Base-by-base conservation (phyloP, 2,888 invertebrate genomes). In the Agrochola circellaris region DNA sequence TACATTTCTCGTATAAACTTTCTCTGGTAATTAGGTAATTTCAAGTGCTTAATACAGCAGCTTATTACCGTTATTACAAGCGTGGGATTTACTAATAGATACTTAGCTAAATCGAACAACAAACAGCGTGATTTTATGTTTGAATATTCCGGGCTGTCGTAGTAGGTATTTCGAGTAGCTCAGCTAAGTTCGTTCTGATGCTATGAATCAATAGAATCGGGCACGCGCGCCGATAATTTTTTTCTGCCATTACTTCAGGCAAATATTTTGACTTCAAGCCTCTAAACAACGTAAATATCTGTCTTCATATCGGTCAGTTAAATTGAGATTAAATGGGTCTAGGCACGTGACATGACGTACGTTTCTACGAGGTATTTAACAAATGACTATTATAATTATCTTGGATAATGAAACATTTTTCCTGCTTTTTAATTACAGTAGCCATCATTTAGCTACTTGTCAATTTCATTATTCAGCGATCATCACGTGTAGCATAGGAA, bases 171-270 rank as follows among this genome's bases (percentile, higher is more conserved):
- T 60, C 15, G 67, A 80, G 48, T 51, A 56, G 56, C 42, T 69
- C 61, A 9, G 45, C 30, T 68, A 42, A 73, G 34, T 75, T 73
- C n/a, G 58, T 54, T 74, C 65, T 38, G 66, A 60, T 30, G 65
- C 34, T 54, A 65, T 76, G 61, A 72, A 81, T 84, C 81, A 70
- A 85, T 76, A 77, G 38, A 86, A 77, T 62, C 20, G 65, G 38
- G 67, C 48, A 70, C 56, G 70, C 64, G 73, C 65, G 26, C 30
- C 34, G 9, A 38, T 38, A 30, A 38, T 73, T 84, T 83, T 76
- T 73, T 26, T 23, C 26, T 77, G 56, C 17, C 61, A 61, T 74
- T 79, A 51, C 48, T 62, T 69, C 13, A 54, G 26, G 54, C 51
- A 67, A 64, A 77, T 76, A 61, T 71, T 75, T 79, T 68, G 58